phyloP scores from a whole-genome alignment of 2,888 invertebrate species.

The Folsomia manolachei region DNA sequence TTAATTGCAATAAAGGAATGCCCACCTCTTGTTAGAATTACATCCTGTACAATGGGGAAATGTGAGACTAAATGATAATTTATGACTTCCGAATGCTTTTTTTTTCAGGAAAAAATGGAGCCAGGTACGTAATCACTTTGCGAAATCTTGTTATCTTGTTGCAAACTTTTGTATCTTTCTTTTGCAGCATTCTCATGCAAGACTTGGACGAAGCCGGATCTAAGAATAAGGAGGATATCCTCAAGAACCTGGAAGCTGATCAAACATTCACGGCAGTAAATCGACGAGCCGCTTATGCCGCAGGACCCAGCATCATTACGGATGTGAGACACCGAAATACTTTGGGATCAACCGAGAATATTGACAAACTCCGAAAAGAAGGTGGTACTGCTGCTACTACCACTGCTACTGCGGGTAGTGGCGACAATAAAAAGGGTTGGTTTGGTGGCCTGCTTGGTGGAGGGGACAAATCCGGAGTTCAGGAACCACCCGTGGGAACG shows the following conservation, averaged over 20 bases:
- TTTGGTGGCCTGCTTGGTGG: neutral
- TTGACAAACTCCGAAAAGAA: no score
- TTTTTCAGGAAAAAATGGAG: no score
- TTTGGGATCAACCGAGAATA: neutral
- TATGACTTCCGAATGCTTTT: no score
- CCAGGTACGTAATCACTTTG: no score
- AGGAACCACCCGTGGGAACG: no score
- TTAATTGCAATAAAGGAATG: no score
- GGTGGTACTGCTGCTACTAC: neutral
- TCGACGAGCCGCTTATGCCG: neutral
- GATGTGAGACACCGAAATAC: neutral
- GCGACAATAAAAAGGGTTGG: neutral
- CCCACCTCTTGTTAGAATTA: no score
- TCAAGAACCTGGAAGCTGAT: neutral
- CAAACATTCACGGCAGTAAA: neutral
- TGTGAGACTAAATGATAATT: no score
- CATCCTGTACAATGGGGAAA: no score
- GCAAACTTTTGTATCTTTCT: no score
- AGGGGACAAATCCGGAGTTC: no score
- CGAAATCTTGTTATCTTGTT: no score
- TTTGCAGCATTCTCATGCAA: neutral
- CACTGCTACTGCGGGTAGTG: neutral
- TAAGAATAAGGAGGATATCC: neutral
- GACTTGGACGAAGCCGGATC: slow-evolving; percentile 8
- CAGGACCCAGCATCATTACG: neutral